Evolutionary conservation across 1,140 invertebrate species (phyloP).

Genomic region (Drosophila elegans): DNA sequence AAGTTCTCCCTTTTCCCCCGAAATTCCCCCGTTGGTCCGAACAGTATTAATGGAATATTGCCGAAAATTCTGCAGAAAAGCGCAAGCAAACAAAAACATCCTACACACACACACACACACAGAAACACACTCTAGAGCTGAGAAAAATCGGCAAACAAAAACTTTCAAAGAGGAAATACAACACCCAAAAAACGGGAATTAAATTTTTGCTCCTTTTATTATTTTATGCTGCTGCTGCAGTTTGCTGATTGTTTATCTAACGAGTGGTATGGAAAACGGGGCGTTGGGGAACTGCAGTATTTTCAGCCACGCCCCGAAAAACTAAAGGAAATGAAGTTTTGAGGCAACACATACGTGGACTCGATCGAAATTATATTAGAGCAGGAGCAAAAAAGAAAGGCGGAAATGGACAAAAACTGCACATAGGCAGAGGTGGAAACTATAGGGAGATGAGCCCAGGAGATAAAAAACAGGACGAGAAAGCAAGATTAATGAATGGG

Average conservation of each 20-base stretch:
- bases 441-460: neutral
- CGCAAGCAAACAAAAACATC: conserved; percentile 66
- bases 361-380: conserved; percentile 74
- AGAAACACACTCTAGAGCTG: neutral
- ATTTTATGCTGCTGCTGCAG: conserved; percentile 75
- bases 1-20: neutral
- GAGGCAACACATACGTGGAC: conserved; percentile 14
- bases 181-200: conserved; percentile 31
- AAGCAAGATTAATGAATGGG: conserved; percentile 18
- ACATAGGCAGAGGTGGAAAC: conserved; percentile 9
- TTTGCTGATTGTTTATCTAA: conserved; percentile 68
- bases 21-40: neutral
- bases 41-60: conserved; percentile 80
- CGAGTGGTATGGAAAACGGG: neutral
- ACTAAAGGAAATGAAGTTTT: conserved; percentile 67
- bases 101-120: conserved; percentile 18
- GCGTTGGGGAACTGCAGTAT: conserved; percentile 59
- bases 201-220: conserved; percentile 51
- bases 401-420: conserved; percentile 59
- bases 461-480: conserved; percentile 18
- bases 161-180: conserved; percentile 55
- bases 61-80: conserved; percentile 80
- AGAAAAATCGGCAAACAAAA: conserved; percentile 64
- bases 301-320: conserved; percentile 62
- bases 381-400: conserved; percentile 35